phyloP scores from a whole-genome alignment of 2,888 invertebrate genomes.

The Trichopria drosophilae region DNA sequence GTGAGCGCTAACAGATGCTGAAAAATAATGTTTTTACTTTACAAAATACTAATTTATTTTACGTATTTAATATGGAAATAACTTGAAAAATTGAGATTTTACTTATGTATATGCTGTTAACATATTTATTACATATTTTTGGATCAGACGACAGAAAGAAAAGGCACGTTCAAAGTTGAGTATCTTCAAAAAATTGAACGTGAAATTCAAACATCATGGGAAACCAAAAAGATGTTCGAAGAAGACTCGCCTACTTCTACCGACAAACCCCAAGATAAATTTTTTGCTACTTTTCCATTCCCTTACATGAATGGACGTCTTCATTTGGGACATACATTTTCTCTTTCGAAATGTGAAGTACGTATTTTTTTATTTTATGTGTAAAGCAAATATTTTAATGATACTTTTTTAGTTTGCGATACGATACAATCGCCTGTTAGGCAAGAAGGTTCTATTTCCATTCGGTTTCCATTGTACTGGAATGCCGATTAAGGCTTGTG shows the following conservation, averaged over 20 bases:
- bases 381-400: constrained; percentile 1
- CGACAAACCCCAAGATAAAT: constrained; percentile 74
- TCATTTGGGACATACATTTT: constrained; percentile 97
- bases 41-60: too few relatives aligned
- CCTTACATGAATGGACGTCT: constrained; percentile 99
- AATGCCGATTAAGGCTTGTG: constrained; percentile 99
- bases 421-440: constrained; percentile 89
- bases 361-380: constrained; percentile 35
- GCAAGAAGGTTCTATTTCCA: constrained; percentile 89
- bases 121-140: too few relatives aligned
- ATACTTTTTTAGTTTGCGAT: constrained; percentile 73
- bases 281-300: constrained; percentile 92
- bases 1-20: too few relatives aligned
- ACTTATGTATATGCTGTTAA: too few relatives aligned
- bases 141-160: constrained; percentile 67
- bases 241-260: constrained; percentile 73
- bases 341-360: constrained; percentile 95
- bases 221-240: constrained; percentile 78
- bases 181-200: constrained; percentile 88
- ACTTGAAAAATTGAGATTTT: too few relatives aligned
- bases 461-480: constrained; percentile 99
- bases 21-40: too few relatives aligned
- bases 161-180: constrained; percentile 95
- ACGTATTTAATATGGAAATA: too few relatives aligned
- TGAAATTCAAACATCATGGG: constrained; percentile 86